Evolutionary conservation across 2,888 invertebrate species (phyloP).

Genomic region (Parasteatoda lunata): DNA sequence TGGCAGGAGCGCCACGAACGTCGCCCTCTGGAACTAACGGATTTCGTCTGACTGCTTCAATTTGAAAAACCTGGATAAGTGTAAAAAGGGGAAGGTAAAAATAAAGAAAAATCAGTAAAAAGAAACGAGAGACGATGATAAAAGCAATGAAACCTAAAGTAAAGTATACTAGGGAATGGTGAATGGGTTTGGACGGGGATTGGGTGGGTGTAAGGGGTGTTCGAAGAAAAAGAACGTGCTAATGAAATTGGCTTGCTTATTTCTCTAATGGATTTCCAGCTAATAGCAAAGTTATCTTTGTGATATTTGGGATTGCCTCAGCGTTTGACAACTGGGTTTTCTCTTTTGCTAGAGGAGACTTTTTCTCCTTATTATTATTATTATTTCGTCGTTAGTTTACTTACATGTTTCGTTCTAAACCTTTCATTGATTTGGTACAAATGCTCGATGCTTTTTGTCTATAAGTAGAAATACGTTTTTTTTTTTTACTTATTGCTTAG

Average conservation of each 20-base stretch:
- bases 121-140: slow-evolving; percentile 31
- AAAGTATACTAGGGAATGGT: slow-evolving; percentile 1
- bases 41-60: slow-evolving; percentile 56
- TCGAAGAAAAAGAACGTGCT: slow-evolving; percentile 39
- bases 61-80: slow-evolving; percentile 42
- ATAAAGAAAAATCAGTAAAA: slow-evolving; percentile 14
- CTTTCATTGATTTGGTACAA: slow-evolving; percentile 44
- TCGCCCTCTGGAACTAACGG: slow-evolving; percentile 35
- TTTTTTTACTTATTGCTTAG: no score
- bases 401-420: slow-evolving; percentile 24
- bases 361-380: slow-evolving; percentile 34
- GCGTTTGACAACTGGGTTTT: slow-evolving; percentile 46
- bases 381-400: slow-evolving; percentile 43
- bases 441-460: neutral
- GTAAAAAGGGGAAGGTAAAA: slow-evolving; percentile 8
- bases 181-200: neutral
- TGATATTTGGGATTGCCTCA: slow-evolving; percentile 54
- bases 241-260: slow-evolving; percentile 66
- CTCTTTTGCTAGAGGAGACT: slow-evolving; percentile 13
- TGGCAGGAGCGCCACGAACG: slow-evolving; percentile 37
- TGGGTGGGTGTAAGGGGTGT: neutral
- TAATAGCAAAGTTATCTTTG: slow-evolving; percentile 49
- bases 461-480: no score
- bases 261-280: slow-evolving; percentile 61
- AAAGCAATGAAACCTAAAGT: slow-evolving; percentile 57